Evolutionary conservation across 2,888 invertebrate species (phyloP), one percentile per base, ranked within the genome.

Genomic region (Euphydryas editha): DNA sequence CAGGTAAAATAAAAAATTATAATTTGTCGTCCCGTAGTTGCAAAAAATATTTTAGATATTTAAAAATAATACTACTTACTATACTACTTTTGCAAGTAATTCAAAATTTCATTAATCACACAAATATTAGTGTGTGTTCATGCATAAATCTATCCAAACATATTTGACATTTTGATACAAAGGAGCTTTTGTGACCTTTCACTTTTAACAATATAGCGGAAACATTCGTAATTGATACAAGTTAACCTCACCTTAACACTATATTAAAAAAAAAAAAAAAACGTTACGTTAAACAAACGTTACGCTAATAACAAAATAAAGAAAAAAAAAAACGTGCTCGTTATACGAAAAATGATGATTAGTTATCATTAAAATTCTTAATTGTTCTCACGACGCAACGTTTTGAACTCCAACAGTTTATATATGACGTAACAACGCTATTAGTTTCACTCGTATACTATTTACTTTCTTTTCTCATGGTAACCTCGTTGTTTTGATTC

Each of bases 381-480:
- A 47, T 47, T 47, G 47, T 47, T 47, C 47, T 13, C 15, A 47
- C 13, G 39, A 47, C 8, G 30, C 8, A 30, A 30, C 47, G 47
- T 47, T 47, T 20, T 21, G 20, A 47, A 13, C 18, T 13, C 11
- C 18, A 18, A 13, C 47, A 13, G 20, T 20, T 47, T 47, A 20
- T 21, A 18, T 47, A 47, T 47, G 47, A 47, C 6, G 20, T 47
- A 47, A 47, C 47, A 20, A 15, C 10, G 47, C 47, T 3, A 47
- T 47, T 47, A 47, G 47, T 20, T 21, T 47, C 47, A 20, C 47
- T 47, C 47, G 18, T 20, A 39, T 1, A 39, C 13, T 11, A 39
- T 30, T 30, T 20, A 47, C 47, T 47, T 47, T 47, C 47, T 47
- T 47, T 47, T 47, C 47, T 20, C 47, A 47, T 47, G 47, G 21